Evolutionary conservation across 1,140 invertebrate genomes (phyloP), one percentile per base, ranked within the genome.

Genomic region (Anagrus nilaparvatae): DNA sequence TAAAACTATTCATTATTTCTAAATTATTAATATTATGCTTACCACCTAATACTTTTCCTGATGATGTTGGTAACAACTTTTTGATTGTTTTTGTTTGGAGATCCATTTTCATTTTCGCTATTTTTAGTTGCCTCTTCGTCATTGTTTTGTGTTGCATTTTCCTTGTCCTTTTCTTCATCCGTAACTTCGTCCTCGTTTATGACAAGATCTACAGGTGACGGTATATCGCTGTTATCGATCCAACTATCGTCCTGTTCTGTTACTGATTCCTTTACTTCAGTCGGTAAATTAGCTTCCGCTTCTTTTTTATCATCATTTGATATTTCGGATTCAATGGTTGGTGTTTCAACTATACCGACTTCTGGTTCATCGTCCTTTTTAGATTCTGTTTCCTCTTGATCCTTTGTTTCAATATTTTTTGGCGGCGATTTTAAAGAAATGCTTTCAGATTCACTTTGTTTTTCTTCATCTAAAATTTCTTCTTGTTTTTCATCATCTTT

Each of bases 11-110:
- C n/a, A n/a, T n/a, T n/a, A n/a, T n/a, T n/a, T n/a, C n/a, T n/a
- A n/a, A n/a, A n/a, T n/a, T n/a, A n/a, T n/a, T n/a, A n/a, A n/a
- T n/a, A n/a, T n/a, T 3, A 23, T 19, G 58, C 63, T 66, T 47
- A 67, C 65, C 61, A 66, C 50, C 63, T 60, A 40, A 61, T 66
- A 50, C 58, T 65, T 30, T 52, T 55, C 37, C 63, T 60, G 31
- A 68, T 65, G 41, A 61, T 68, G 43, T 58, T 66, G 43, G 51
- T 60, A 34, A 66, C 54, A 38, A 67, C 54, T 36, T 56, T 57
- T 19, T 66, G 61, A n/a, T n/a, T n/a, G n/a, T n/a, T n/a, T n/a
- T n/a, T n/a, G n/a, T n/a, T n/a, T n/a, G n/a, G n/a, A n/a, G 2
- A 43, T 43, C 19, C 48, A 18, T 34, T 31, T 23, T 36, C 23